phyloP scores from a whole-genome alignment of 2,113 vertebrate species.

The Smithornis capensis region DNA sequence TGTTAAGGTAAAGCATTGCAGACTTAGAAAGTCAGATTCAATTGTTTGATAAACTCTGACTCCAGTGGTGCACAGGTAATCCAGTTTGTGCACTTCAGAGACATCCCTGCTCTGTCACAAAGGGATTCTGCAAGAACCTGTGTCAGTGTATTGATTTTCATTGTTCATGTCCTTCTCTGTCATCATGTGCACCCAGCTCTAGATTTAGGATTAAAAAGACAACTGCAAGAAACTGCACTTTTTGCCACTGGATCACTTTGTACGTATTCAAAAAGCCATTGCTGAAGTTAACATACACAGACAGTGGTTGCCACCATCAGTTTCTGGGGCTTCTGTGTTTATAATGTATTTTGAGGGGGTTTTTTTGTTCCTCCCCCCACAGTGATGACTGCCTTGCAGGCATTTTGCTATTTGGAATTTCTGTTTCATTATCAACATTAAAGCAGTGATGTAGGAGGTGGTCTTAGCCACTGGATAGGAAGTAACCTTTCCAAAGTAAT shows the following conservation, averaged over 20 bases:
- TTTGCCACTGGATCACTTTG: not conserved
- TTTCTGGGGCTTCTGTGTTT: not conserved
- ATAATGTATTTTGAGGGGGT: not conserved
- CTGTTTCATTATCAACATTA: not conserved
- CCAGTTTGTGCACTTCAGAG: not conserved
- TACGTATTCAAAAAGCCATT: not conserved
- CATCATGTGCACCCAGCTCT: not conserved
- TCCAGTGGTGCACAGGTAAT: not conserved
- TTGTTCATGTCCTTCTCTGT: not conserved
- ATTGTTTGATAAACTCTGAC: not conserved
- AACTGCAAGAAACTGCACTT: not conserved
- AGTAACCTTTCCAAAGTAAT: not conserved
- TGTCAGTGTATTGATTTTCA: not conserved
- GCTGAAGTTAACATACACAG: not conserved
- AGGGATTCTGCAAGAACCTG: not conserved
- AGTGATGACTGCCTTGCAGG: not conserved
- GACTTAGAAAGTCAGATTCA: not conserved
- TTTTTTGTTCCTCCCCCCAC: not conserved
- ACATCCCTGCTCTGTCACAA: not conserved
- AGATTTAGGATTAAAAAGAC: not conserved
- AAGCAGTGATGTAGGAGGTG: accelerated
- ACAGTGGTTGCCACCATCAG: not conserved
- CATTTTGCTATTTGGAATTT: not conserved
- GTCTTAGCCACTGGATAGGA: not conserved
- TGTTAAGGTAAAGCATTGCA: not conserved